Evolutionary conservation across 2,797 vertebrate species (phyloP), one percentile per base, ranked within the genome.

Genomic region (Bucorvus abyssinicus): DNA sequence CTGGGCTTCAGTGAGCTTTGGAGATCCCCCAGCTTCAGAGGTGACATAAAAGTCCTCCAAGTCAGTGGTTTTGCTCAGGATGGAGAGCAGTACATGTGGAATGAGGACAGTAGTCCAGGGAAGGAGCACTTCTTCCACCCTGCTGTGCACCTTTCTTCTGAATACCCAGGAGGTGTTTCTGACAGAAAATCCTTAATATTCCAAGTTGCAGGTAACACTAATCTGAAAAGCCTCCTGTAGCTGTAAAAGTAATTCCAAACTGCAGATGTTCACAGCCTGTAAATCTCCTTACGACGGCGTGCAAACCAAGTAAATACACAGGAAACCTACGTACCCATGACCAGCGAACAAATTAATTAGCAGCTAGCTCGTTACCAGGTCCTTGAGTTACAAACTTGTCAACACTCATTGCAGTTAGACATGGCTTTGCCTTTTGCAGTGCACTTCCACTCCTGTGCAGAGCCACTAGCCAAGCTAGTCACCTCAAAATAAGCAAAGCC

Each of bases 161-260:
- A 92, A 64, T 47, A 69, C 7, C 24, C 12, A 24, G 29, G 42
- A 77, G 52, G 38, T n/a, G 34, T 65, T 87, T 40, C 49, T 47
- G 29, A 83, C 42, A 87, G 79, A 94, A 94, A 91, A 65, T 29
- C 44, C 50, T 87, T 93, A 56, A 78, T 52, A 71, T 89, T 77
- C 60, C 75, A 74, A 83, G 3, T 29, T 65, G 44, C 76, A 76
- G 68, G 85, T 85, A 91, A 53, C 7, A 2, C 32, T 85, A 84
- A 87, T 93, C 68, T 75, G 45, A 89, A 95, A 95, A 85, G 60
- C 34, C 36, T 89, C 44, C 70, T 60, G 45, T 57, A 77, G 45
- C 49, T 94, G 18, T 93, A 78, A 49, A 82, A 82, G 52, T 73
- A 63, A 80, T 56, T 80, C 76, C 74, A 60, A 94, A 55, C 75